phyloP scores from a whole-genome alignment of 2,888 invertebrate genomes.

The Drosophila pegasa region DNA sequence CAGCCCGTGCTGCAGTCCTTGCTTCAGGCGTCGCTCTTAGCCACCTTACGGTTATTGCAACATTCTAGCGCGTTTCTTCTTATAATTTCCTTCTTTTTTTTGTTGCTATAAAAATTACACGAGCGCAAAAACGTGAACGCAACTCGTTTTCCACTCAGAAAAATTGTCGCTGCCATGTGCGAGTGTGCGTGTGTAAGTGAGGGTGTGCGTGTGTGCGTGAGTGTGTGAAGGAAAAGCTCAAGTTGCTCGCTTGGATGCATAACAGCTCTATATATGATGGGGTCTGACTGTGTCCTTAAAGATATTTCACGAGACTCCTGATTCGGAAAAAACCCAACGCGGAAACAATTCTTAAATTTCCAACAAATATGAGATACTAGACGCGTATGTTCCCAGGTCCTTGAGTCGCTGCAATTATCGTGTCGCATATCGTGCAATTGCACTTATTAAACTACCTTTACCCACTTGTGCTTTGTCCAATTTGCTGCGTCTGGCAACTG shows the following conservation, averaged over 20 bases:
- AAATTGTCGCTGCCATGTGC: slow-evolving; percentile 69
- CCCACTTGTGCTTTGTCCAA: not conserved
- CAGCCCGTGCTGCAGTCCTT: not conserved
- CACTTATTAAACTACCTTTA: slow-evolving; percentile 33
- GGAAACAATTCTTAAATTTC: slow-evolving; percentile 13
- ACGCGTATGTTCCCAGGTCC: not conserved
- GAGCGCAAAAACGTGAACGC: slow-evolving; percentile 50
- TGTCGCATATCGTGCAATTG: slow-evolving; percentile 28
- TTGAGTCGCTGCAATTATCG: slow-evolving; percentile 41
- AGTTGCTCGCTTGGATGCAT: slow-evolving; percentile 7
- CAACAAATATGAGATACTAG: not conserved
- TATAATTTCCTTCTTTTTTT: slow-evolving; percentile 42
- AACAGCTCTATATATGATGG: slow-evolving; percentile 14
- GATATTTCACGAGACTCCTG: slow-evolving; percentile 34
- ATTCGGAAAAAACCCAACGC: not conserved
- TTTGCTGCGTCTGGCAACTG: slow-evolving; percentile 24
- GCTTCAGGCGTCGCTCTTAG: not conserved
- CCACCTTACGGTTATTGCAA: slow-evolving; percentile 37
- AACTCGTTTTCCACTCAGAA: slow-evolving; percentile 69
- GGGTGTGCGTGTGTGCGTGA: not conserved
- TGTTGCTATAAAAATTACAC: slow-evolving; percentile 56
- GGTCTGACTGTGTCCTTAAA: slow-evolving; percentile 37
- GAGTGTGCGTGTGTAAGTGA: slow-evolving; percentile 11
- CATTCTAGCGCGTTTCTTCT: slow-evolving; percentile 72
- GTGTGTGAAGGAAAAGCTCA: slow-evolving; percentile 9